Base-by-base conservation (phyloP, 2,797 vertebrate genomes). In the Myotis myotis region DNA sequence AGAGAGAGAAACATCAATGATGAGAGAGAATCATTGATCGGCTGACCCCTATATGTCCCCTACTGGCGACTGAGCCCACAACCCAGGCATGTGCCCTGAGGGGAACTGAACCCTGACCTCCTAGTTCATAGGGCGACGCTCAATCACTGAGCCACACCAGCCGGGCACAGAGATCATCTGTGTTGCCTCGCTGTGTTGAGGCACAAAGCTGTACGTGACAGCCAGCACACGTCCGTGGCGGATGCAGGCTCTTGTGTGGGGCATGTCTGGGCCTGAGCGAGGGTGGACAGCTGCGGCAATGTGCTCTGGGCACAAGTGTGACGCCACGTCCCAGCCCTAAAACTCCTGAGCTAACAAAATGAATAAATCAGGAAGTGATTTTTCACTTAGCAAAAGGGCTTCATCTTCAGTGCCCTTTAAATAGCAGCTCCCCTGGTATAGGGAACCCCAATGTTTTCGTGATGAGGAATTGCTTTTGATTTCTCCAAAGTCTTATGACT, bases 341-440 rank as follows among this genome's bases (percentile, higher is more conserved):
- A 96, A 97, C 2, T 80, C 92, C 90, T 96, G 92, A 96, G 86
- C 71, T 70, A 66, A 91, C 93, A 96, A 92, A 94, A 97, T 81
- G 49, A 93, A 88, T 92, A 87, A 96, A 91, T 84, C 38, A 96
- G 95, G 93, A 94, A 97, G 93, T 93, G 88, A 94, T 78, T 96
- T 92, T 95, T 89, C 90, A 93, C 91, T 96, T 80, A 94, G 94
- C 81, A 36, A 89, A 91, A 95, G 74, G 74, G 47, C 74, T 96
- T 74, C 60, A 33, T 87, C 79, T 80, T 66, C 36, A 90, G 28
- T 17, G 41, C 33, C 60, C 62, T 83, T 94, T 93, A 95, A 94
- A 87, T 87, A 96, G 96, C 78, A 96, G 84, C 68, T 95, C 90
- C 88, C 90, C 36, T 78, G 33, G 47, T 62, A 93, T 4, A 91